These are phyloP conservation scores for Microchirus variegatus DNA, from an alignment of 2,797 vertebrate species.

Conservation along the genomic window DNA sequence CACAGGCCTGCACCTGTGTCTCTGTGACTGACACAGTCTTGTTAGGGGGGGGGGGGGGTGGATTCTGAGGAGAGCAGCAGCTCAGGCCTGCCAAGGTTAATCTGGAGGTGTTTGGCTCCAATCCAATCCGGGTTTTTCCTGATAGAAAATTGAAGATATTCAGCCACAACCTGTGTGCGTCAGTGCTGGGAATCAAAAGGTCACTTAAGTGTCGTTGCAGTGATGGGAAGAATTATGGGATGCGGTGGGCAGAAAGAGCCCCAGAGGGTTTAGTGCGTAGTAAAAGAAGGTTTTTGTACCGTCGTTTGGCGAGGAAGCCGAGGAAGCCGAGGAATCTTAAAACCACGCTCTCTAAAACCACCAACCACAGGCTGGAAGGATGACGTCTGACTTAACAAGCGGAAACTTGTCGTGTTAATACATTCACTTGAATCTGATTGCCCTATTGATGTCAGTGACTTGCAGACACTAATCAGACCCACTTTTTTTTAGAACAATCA, in stretches of 20 bases:
- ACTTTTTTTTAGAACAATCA: too few species aligned
- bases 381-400: neutral
- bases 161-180: conserved; percentile 57
- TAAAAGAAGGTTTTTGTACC: conserved; percentile 18
- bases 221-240: conserved; percentile 57
- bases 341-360: conserved; percentile 5
- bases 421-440: neutral
- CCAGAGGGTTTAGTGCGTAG: conserved; percentile 29
- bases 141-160: conserved; percentile 62
- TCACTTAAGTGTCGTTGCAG: conserved; percentile 58
- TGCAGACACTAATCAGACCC: neutral
- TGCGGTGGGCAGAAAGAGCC: conserved; percentile 37
- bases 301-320: conserved; percentile 16
- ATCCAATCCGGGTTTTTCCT: conserved; percentile 67
- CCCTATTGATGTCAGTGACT: neutral
- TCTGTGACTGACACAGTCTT: conserved; percentile 67
- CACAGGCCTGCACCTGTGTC: conserved; percentile 28
- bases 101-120: conserved; percentile 58
- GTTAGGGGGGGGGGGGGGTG: conserved; percentile 62
- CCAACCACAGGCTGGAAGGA: neutral
- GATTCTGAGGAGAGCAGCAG: conserved; percentile 60
- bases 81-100: conserved; percentile 72
- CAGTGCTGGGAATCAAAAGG: conserved; percentile 64
- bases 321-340: conserved; percentile 3
- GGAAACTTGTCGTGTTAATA: neutral